Conservation (phyloP, 2,113 vertebrate genomes). For the Sorex araneus region DNA sequence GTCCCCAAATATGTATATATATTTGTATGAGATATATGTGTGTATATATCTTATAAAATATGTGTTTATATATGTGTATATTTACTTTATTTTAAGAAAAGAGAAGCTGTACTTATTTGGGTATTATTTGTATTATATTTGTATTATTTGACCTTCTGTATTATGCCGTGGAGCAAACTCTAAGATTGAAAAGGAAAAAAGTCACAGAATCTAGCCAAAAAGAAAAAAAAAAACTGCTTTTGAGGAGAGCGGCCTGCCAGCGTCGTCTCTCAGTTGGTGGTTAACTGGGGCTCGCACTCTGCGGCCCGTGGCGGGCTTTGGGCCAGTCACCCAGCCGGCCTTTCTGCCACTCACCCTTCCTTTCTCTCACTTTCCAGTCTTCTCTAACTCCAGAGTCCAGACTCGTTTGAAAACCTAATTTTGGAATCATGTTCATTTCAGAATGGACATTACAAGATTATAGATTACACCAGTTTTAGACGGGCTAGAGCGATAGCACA, state of each 20-base stretch:
- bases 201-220: background rate
- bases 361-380: conserved; percentile 7
- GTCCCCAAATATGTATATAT: too few species aligned
- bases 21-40: too few species aligned
- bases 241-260: background rate
- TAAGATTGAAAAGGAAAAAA: background rate
- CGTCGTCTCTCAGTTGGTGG: background rate
- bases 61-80: background rate
- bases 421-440: conserved; percentile 54
- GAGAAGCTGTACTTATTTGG: conserved; percentile 43
- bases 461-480: conserved; percentile 39
- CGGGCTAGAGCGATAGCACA: too few species aligned
- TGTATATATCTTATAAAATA: too few species aligned
- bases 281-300: background rate
- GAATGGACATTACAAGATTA: conserved; percentile 13
- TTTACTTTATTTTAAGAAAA: conserved; percentile 53
- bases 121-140: background rate
- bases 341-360: background rate
- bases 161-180: conserved; percentile 45
- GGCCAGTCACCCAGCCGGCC: background rate
- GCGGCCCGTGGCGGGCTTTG: background rate
- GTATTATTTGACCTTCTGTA: conserved; percentile 17
- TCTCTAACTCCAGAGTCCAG: conserved; percentile 56
- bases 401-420: conserved; percentile 36
- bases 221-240: background rate